Conservation (phyloP, 2,888 invertebrate genomes). For the Graphium colonna region DNA sequence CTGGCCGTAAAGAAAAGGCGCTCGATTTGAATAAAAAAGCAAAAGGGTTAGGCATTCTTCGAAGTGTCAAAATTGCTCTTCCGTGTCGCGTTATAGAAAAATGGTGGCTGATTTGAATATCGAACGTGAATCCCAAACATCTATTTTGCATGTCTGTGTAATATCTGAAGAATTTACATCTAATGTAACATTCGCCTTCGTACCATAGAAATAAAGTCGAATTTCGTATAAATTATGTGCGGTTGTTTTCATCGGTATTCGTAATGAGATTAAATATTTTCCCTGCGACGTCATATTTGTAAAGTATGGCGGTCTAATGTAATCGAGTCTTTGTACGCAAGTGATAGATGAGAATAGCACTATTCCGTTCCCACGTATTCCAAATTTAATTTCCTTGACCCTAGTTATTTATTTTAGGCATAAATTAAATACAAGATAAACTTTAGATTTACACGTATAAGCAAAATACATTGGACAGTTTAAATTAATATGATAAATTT, state of each 20-base stretch:
- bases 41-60: slow-evolving; percentile 71
- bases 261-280: slow-evolving; percentile 78
- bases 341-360: slow-evolving; percentile 42
- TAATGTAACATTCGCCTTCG: slow-evolving; percentile 51
- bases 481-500: not conserved
- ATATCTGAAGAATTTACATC: slow-evolving; percentile 37
- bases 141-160: slow-evolving; percentile 70
- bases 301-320: slow-evolving; percentile 55
- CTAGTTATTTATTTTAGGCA: slow-evolving; percentile 4
- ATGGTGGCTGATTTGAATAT: slow-evolving; percentile 71
- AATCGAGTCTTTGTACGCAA: slow-evolving; percentile 43
- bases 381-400: slow-evolving; percentile 11
- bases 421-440: not conserved
- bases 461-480: slow-evolving; percentile 20
- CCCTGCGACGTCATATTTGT: slow-evolving; percentile 66
- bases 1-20: slow-evolving; percentile 53
- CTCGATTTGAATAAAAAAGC: slow-evolving; percentile 68
- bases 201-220: slow-evolving; percentile 18
- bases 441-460: not conserved
- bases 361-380: slow-evolving; percentile 33
- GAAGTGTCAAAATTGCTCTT: slow-evolving; percentile 78
- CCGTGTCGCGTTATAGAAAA: slow-evolving; percentile 57
- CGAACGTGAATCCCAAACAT: slow-evolving; percentile 53
- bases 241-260: slow-evolving; percentile 50
- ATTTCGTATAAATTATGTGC: slow-evolving; percentile 27